Evolutionary conservation across 2,888 invertebrate species (phyloP).

Genomic region (Bibio marci): DNA sequence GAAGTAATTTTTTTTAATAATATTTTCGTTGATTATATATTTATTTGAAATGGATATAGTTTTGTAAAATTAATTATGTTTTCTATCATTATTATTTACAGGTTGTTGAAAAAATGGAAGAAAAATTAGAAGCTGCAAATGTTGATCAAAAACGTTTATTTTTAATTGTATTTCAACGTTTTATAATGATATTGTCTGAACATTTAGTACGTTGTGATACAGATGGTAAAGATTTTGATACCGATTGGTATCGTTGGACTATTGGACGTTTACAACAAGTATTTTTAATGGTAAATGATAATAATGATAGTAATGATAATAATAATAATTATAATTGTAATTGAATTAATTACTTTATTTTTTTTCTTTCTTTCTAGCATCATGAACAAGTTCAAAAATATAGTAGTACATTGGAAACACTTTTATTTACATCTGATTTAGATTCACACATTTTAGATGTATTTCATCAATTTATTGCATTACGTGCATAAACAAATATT

Average conservation of each 20-base stretch:
- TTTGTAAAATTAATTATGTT: too few relatives aligned
- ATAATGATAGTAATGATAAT: background rate
- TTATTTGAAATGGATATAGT: too few relatives aligned
- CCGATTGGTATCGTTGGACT: constrained; percentile 93
- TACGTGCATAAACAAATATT: constrained; percentile 27
- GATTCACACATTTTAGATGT: constrained; percentile 92
- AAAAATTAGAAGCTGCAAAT: constrained; percentile 82
- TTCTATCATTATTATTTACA: too few relatives aligned
- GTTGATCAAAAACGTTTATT: constrained; percentile 94
- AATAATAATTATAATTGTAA: background rate
- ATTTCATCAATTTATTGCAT: constrained; percentile 92
- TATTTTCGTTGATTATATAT: too few relatives aligned
- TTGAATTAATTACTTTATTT: background rate
- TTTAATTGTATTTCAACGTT: constrained; percentile 92
- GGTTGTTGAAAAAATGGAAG: constrained; percentile 86
- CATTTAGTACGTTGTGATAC: constrained; percentile 88
- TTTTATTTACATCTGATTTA: constrained; percentile 90
- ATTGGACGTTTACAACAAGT: constrained; percentile 88
- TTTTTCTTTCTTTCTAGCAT: constrained; percentile 49
- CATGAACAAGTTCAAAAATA: constrained; percentile 96
- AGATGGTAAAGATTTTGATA: constrained; percentile 82
- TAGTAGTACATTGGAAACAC: constrained; percentile 83
- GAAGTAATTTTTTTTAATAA: constrained; percentile 35
- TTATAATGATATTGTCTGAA: constrained; percentile 94
- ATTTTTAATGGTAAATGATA: constrained; percentile 62